Conservation (phyloP, 2,888 invertebrate genomes). For the Erpobdella octoculata region DNA sequence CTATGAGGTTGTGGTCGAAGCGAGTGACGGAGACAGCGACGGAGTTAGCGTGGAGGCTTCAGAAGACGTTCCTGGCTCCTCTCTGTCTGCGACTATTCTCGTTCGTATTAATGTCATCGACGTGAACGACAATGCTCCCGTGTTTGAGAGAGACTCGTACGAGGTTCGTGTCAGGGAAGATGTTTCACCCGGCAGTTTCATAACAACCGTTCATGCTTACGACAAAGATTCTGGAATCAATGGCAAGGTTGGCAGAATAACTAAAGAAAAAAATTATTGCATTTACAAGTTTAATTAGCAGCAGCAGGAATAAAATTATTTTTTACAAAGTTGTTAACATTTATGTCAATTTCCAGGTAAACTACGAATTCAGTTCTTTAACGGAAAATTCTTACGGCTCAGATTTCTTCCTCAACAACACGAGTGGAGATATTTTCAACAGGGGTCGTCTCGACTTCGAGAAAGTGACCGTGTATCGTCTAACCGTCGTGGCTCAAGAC, state of each 20-base stretch:
- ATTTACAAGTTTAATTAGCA: neutral
- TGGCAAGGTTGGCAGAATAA: constrained; percentile 31
- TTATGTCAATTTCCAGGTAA: constrained; percentile 27
- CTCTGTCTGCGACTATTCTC: constrained; percentile 19
- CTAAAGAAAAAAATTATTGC: neutral
- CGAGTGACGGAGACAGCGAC: constrained; percentile 31
- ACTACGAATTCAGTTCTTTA: constrained; percentile 34
- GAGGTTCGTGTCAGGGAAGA: constrained; percentile 35
- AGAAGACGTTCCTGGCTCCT: neutral
- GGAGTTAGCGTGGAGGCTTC: constrained; percentile 22
- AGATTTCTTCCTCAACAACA: constrained; percentile 33
- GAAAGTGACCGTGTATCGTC: constrained; percentile 29
- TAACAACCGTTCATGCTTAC: constrained; percentile 34
- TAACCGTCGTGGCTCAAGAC: constrained; percentile 35
- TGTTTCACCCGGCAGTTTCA: constrained; percentile 23
- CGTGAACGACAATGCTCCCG: constrained; percentile 31
- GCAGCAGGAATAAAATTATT: neutral
- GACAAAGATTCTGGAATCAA: constrained; percentile 38
- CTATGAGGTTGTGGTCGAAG: constrained; percentile 33
- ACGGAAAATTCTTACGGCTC: constrained; percentile 32
- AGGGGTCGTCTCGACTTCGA: constrained; percentile 35
- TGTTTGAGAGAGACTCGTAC: constrained; percentile 29
- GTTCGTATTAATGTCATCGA: constrained; percentile 30
- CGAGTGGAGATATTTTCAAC: constrained; percentile 35
- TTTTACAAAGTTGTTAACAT: neutral